Conservation (phyloP, 2,113 vertebrate genomes). For the Phrynosoma platyrhinos region DNA sequence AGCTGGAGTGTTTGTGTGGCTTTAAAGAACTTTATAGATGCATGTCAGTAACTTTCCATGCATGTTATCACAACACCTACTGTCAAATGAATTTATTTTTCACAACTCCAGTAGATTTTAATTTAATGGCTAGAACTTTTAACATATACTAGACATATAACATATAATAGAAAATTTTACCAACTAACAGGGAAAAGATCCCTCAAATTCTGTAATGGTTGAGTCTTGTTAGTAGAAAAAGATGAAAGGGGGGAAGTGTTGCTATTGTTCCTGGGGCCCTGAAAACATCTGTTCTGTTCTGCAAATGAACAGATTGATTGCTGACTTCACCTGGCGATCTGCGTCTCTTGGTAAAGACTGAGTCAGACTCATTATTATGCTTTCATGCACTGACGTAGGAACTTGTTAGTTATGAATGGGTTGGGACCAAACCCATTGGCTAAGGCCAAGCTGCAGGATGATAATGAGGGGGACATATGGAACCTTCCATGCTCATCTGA, state of each 20-base stretch:
- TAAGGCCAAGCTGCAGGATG: not conserved
- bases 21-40: not conserved
- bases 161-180: not conserved
- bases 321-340: constrained; percentile 19
- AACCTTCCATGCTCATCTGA: not conserved
- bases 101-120: constrained; percentile 4
- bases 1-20: not conserved
- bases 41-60: not conserved
- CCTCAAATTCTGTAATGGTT: not conserved
- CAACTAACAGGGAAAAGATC: not conserved
- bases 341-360: constrained; percentile 17
- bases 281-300: constrained; percentile 32
- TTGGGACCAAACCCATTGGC: not conserved
- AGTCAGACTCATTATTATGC: constrained; percentile 2
- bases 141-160: too few species aligned
- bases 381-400: not conserved
- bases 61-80: not conserved
- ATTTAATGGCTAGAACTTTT: not conserved
- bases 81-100: not conserved
- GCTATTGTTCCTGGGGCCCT: not conserved
- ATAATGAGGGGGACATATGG: not conserved
- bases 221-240: constrained; percentile 7
- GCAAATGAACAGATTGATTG: constrained; percentile 21
- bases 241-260: not conserved
- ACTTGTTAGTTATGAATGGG: not conserved